These are phyloP conservation scores for Peromyscus polionotus DNA, from an alignment of 2,113 vertebrate genomes.

Conservation along the genomic window DNA sequence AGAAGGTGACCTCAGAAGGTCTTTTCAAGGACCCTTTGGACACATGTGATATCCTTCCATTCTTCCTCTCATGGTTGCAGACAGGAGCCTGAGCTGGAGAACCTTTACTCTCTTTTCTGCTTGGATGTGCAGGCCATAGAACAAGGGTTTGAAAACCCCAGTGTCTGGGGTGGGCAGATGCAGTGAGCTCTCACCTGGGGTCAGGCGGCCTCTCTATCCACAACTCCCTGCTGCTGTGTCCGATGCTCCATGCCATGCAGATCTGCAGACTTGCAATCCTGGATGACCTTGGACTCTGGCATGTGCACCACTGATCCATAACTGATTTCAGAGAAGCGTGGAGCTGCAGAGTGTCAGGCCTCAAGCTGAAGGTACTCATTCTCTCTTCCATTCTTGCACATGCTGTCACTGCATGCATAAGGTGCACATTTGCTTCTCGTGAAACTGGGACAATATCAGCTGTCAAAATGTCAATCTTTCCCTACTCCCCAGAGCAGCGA, in stretches of 20 bases:
- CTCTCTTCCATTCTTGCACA: not conserved
- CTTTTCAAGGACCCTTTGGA: not conserved
- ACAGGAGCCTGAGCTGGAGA: too few relatives aligned
- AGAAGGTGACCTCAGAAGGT: not conserved
- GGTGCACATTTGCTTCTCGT: not conserved
- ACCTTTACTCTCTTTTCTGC: not conserved
- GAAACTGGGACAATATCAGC: not conserved
- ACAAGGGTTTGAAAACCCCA: not conserved
- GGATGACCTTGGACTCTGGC: not conserved
- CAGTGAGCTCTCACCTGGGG: too few relatives aligned
- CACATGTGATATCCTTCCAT: fast-evolving
- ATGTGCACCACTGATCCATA: too few relatives aligned
- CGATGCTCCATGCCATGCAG: not conserved
- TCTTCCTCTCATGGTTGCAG: not conserved
- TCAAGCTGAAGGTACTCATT: fast-evolving
- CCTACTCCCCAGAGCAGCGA: not conserved
- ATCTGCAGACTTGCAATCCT: not conserved
- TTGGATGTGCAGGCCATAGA: not conserved
- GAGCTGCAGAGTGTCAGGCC: fast-evolving
- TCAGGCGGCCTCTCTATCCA: fast-evolving
- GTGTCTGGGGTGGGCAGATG: not conserved
- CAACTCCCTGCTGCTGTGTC: too few relatives aligned
- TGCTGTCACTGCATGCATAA: not conserved
- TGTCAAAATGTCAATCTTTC: not conserved
- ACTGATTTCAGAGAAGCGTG: not conserved